phyloP scores from a whole-genome alignment of 2,113 vertebrate species.

The Anguilla japonica region DNA sequence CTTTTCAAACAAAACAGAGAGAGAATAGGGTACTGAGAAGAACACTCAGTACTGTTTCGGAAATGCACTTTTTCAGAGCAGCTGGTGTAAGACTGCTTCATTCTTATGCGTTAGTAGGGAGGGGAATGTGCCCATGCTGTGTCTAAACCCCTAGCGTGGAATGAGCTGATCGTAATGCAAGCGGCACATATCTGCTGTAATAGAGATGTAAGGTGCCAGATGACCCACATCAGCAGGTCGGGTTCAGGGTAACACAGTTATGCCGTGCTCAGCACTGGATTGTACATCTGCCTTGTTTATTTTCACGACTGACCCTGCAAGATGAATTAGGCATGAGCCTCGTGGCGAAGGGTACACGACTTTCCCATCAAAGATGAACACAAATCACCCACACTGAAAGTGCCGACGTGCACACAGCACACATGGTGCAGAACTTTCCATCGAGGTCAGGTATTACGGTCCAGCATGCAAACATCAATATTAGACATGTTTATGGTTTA shows the following conservation, averaged over 20 bases:
- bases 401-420: neutral
- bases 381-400: neutral
- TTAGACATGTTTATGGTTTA: neutral
- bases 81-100: neutral
- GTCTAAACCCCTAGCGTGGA: no score
- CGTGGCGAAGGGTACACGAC: neutral
- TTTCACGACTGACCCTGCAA: neutral
- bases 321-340: neutral
- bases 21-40: no score
- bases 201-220: neutral
- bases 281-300: neutral
- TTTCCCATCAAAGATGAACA: slow-evolving; percentile 2
- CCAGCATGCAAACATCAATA: neutral
- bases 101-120: neutral
- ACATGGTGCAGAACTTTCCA: slow-evolving; percentile 27
- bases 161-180: no score
- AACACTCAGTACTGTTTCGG: no score
- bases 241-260: neutral
- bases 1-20: neutral
- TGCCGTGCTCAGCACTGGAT: neutral
- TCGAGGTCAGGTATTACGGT: slow-evolving; percentile 15
- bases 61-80: neutral
- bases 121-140: neutral
- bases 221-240: neutral
- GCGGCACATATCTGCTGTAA: neutral